Percentiles rank a stretch among this genome's conserved stretches.
Conservation (phyloP, 1,140 invertebrate species). For the Calycopis cecrops region DNA sequence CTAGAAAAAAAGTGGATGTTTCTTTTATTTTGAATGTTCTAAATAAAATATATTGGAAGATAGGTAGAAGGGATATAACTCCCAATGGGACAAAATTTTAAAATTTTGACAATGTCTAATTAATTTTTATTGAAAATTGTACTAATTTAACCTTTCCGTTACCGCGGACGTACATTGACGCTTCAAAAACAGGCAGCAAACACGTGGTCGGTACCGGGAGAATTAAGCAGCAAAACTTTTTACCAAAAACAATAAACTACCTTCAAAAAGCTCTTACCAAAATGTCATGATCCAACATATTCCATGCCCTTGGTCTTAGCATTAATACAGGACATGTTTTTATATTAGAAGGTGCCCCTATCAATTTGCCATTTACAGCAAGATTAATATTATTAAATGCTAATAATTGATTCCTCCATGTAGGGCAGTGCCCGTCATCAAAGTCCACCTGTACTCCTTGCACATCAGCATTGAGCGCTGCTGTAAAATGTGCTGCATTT, state of each 20-base stretch:
- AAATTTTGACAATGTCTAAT: slow-evolving; percentile 8
- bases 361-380: slow-evolving; percentile 75
- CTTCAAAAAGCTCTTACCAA: slow-evolving; percentile 68
- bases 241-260: no score
- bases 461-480: slow-evolving; percentile 71
- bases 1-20: slow-evolving; percentile 35
- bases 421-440: slow-evolving; percentile 85
- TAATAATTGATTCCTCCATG: slow-evolving; percentile 81
- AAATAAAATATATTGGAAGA: no score
- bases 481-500: slow-evolving; percentile 73
- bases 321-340: slow-evolving; percentile 77
- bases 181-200: no score
- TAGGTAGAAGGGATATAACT: not conserved
- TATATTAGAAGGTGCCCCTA: slow-evolving; percentile 68
- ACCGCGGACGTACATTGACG: no score
- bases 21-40: no score
- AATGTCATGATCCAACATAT: slow-evolving; percentile 84
- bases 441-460: slow-evolving; percentile 80
- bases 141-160: no score
- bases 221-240: no score
- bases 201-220: no score
- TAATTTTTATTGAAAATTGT: no score
- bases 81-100: slow-evolving; percentile 15
- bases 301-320: slow-evolving; percentile 84
- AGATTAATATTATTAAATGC: slow-evolving; percentile 80